Conservation (phyloP, 2,888 invertebrate species). For the Notocelia uddmanniana region DNA sequence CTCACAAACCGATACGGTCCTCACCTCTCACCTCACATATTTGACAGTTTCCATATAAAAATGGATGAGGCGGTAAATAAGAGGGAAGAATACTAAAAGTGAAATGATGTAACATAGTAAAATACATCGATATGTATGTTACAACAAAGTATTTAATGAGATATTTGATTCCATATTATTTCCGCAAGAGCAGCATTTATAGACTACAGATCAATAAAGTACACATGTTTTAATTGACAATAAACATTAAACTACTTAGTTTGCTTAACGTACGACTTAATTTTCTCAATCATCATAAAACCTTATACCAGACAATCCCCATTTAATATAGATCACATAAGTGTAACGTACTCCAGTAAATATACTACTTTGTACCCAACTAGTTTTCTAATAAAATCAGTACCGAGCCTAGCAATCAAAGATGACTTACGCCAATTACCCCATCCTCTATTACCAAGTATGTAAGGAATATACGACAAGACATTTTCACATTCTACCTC, state of each 20-base stretch:
- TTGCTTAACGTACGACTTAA: constrained; percentile 12
- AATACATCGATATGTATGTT: neutral
- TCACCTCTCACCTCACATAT: too few relatives aligned
- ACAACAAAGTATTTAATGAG: constrained; percentile 1
- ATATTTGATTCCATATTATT: neutral
- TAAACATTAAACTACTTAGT: constrained; percentile 25
- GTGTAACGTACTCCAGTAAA: constrained; percentile 15
- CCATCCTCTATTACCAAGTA: constrained; percentile 38
- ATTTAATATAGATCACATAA: neutral
- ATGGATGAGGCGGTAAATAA: too few relatives aligned
- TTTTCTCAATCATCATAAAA: constrained; percentile 31
- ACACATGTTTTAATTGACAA: constrained; percentile 25
- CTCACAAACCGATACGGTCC: too few relatives aligned
- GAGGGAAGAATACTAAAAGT: too few relatives aligned
- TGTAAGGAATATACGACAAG: constrained; percentile 29
- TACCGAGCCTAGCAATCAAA: constrained; percentile 30
- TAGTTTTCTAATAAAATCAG: constrained; percentile 39
- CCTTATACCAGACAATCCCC: neutral
- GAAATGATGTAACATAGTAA: too few relatives aligned
- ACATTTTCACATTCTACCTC: constrained; percentile 36
- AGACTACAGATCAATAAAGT: neutral
- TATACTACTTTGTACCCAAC: constrained; percentile 24
- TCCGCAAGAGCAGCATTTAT: neutral
- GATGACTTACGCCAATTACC: constrained; percentile 43
- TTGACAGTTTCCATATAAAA: too few relatives aligned